Base-by-base conservation (phyloP, 2,888 invertebrate genomes). In the Lycia hirtaria region DNA sequence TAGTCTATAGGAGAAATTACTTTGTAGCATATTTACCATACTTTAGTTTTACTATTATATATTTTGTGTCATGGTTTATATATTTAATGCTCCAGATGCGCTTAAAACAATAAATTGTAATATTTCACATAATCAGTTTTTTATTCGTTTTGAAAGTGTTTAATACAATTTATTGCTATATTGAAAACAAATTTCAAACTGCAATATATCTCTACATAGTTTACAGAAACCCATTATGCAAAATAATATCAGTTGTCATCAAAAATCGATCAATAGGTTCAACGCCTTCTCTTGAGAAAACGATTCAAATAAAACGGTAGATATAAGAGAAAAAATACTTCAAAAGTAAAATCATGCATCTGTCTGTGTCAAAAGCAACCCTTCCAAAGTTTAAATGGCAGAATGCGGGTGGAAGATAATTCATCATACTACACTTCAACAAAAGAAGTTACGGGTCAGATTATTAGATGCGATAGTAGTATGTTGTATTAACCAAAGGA, bases 371-470 rank as follows among this genome's bases (percentile, higher is more conserved):
- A 15, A 14, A 20, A 7, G 7, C 19, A 22, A 33, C 20, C 32
- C 33, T 45, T 33, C 20, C 12, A 32, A 20, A 32, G 14, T 32
- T 45, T 33, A 20, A 22, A 32, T 20, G 32, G 22, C 22, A 33
- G 6, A 14, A 45, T 45, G 45, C 45, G 45, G 45, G 45, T 33
- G 14, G 14, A 9, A 45, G 45, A 45, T 45, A 45, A 33, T 45
- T 22, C 45, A 2, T 48, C 35, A 48, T 35, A 48, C 48, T 33
- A 15, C 48, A 17, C n/a, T 24, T 17, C 15, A 14, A 48, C 37
- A 37, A 48, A 48, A 37, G 17, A 17, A 32, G 17, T 37, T 48
- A 17, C 26, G 45, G 32, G 32, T 32, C 12, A 22, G 41, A 41
- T 41, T 41, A 17, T 26, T 41, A 10, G 1, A 26, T 15, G 15